Percentiles rank a stretch among this genome's conserved stretches.
Evolutionary conservation across 2,797 vertebrate genomes (phyloP).

Genomic region (Myotis myotis): DNA sequence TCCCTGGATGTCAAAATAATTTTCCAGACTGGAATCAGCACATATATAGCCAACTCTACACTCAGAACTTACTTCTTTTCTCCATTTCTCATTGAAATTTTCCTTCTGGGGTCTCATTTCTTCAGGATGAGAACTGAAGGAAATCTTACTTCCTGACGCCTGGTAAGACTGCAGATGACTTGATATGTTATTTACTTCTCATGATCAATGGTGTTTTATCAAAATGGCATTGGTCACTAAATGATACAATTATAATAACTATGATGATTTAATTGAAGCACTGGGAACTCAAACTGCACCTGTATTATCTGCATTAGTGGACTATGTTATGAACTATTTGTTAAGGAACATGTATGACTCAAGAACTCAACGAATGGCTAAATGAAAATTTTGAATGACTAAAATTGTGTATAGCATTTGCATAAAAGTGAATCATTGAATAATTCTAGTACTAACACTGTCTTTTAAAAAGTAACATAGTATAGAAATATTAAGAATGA

Average conservation of each 20-base stretch:
- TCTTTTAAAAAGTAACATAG: neutral
- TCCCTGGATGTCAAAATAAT: neutral
- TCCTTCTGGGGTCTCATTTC: neutral
- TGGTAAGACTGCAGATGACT: neutral
- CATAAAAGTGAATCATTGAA: neutral
- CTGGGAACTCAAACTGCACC: neutral
- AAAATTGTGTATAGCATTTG: neutral
- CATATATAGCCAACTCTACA: neutral
- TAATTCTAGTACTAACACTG: neutral
- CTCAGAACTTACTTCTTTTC: neutral
- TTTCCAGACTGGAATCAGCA: neutral
- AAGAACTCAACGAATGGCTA: neutral
- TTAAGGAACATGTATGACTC: neutral
- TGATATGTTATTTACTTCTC: neutral
- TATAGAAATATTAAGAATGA: neutral
- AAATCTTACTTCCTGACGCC: neutral
- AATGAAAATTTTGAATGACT: neutral
- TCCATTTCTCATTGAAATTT: neutral
- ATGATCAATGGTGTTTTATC: neutral
- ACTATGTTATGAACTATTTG: neutral
- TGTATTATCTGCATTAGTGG: neutral
- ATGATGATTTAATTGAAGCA: neutral
- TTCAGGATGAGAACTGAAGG: neutral
- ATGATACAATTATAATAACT: neutral
- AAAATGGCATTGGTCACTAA: neutral